phyloP scores from a whole-genome alignment of 2,797 vertebrate genomes.

The Rhodeus uyekii region DNA sequence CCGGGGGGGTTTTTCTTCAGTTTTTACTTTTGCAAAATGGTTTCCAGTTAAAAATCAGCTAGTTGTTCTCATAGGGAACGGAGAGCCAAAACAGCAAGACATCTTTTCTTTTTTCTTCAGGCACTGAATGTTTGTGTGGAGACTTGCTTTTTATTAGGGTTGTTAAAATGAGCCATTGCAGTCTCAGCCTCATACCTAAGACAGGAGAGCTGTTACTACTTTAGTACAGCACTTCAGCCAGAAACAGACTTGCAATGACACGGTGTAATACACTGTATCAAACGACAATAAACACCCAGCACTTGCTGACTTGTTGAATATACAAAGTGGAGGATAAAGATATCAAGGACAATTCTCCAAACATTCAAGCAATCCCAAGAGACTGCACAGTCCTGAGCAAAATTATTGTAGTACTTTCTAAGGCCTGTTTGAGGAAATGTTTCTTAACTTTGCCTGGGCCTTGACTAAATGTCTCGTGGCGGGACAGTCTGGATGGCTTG shows the following conservation, averaged over 20 bases:
- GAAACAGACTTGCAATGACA: conserved; percentile 27
- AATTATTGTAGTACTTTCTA: not conserved
- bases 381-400: not conserved
- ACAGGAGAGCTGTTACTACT: conserved; percentile 23
- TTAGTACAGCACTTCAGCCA: conserved; percentile 27
- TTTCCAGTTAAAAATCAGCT: not conserved
- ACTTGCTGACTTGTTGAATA: conserved; percentile 35
- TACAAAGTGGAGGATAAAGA: conserved; percentile 30
- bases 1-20: not conserved
- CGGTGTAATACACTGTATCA: not conserved
- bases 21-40: not conserved
- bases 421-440: not conserved
- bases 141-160: conserved; percentile 46
- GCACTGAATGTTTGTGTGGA: conserved; percentile 40
- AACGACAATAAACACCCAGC: conserved; percentile 35
- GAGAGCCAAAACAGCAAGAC: conserved; percentile 16
- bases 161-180: conserved; percentile 47
- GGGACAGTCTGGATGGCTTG: conserved; percentile 16
- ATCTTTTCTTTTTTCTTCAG: conserved; percentile 23
- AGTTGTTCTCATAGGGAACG: not conserved
- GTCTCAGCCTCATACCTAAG: conserved; percentile 41
- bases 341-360: conserved; percentile 16
- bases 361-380: conserved; percentile 18
- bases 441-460: conserved; percentile 3
- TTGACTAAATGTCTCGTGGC: not conserved